phyloP scores from a whole-genome alignment of 2,113 vertebrate genomes.

The Spheniscus mendiculus region DNA sequence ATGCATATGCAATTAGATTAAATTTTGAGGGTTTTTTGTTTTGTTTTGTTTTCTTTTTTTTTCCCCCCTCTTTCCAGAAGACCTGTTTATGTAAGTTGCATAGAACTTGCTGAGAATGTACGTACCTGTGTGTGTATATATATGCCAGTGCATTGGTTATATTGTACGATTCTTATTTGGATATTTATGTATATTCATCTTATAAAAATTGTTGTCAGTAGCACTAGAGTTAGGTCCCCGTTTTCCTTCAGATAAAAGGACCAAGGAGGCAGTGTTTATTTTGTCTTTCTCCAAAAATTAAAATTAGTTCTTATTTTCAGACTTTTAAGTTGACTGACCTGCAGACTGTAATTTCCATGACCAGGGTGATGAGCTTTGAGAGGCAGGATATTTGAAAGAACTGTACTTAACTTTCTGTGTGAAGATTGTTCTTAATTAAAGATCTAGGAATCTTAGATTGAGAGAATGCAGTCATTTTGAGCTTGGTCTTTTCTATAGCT shows the following conservation, averaged over 20 bases:
- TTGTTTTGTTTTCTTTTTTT: neutral
- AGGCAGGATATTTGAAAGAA: neutral
- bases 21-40: neutral
- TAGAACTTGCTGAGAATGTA: neutral
- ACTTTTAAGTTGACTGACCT: neutral
- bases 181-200: neutral
- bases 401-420: neutral
- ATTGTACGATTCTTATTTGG: neutral
- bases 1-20: neutral
- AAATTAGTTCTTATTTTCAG: neutral
- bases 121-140: neutral
- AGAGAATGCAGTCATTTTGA: neutral
- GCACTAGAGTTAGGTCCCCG: neutral
- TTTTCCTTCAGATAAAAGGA: neutral
- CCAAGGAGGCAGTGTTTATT: neutral
- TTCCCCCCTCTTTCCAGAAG: neutral
- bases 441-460: neutral
- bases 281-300: neutral
- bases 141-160: neutral
- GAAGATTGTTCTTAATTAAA: neutral
- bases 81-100: neutral
- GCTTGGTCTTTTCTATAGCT: neutral
- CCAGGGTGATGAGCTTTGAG: neutral
- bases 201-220: neutral
- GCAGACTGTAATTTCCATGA: neutral